phyloP scores from a whole-genome alignment of 1,140 invertebrate species.

The Penaeus vannamei region DNA sequence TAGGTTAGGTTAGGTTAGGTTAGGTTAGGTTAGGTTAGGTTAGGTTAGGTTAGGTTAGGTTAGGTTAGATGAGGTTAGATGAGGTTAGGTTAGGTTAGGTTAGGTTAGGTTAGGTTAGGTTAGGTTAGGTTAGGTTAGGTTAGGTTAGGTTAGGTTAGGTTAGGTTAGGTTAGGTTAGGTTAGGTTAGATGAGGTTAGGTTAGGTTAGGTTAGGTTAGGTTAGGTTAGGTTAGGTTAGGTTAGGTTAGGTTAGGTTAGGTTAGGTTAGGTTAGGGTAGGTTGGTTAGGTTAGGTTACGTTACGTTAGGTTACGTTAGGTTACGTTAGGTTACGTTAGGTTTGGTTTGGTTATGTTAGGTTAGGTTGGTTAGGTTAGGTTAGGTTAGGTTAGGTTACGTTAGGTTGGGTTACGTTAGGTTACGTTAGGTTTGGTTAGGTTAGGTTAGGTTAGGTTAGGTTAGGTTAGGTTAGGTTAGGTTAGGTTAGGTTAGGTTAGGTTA shows the following conservation, averaged over 20 bases:
- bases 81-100: slow-evolving; percentile 6
- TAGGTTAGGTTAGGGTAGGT: background rate
- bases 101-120: slow-evolving; percentile 12
- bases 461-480: too few species aligned
- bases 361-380: too few species aligned
- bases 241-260: background rate
- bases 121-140: slow-evolving; percentile 12
- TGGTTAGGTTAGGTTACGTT: background rate
- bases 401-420: too few species aligned
- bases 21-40: slow-evolving; percentile 12
- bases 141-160: slow-evolving; percentile 23
- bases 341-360: too few species aligned
- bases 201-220: slow-evolving; percentile 12
- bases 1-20: slow-evolving; percentile 12
- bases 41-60: slow-evolving; percentile 12
- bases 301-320: too few species aligned
- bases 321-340: too few species aligned
- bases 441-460: too few species aligned
- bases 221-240: background rate
- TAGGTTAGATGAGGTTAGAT: slow-evolving; percentile 6
- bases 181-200: slow-evolving; percentile 1
- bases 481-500: too few species aligned
- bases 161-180: slow-evolving; percentile 49
- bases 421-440: too few species aligned
- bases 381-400: too few species aligned